These are phyloP conservation scores for Junonia oenone DNA, from an alignment of 2,888 invertebrate genomes.

Conservation along the genomic window DNA sequence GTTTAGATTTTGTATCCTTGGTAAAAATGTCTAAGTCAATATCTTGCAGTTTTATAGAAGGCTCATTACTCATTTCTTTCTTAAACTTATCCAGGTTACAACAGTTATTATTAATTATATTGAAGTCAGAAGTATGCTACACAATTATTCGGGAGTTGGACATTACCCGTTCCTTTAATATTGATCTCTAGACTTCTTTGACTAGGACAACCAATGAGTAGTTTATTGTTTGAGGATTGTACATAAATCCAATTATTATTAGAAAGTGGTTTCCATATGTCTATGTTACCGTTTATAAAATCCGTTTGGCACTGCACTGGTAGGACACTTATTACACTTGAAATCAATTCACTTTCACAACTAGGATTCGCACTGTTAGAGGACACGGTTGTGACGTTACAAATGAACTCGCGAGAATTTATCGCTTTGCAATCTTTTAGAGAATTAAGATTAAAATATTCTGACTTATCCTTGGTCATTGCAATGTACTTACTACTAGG, in stretches of 20 bases:
- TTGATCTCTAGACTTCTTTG: too few relatives aligned
- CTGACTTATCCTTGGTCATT: constrained; percentile 26
- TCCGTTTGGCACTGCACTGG: background rate
- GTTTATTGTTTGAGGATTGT: background rate
- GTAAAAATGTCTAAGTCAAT: background rate
- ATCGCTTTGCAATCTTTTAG: background rate
- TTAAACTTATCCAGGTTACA: background rate
- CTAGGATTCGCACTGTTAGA: background rate
- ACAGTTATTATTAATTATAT: background rate
- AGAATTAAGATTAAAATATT: constrained; percentile 21
- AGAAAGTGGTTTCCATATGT: background rate
- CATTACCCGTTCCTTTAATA: too few relatives aligned
- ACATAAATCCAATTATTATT: background rate
- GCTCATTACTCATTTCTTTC: background rate
- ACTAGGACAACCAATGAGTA: background rate
- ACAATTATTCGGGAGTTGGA: too few relatives aligned
- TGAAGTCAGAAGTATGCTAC: too few relatives aligned
- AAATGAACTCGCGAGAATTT: background rate
- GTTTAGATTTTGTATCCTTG: background rate
- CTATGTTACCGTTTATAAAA: background rate
- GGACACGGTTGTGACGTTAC: background rate
- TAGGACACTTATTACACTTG: background rate
- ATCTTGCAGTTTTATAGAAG: background rate
- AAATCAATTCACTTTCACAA: background rate
- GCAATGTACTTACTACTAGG: constrained; percentile 22